phyloP scores from a whole-genome alignment of 2,888 invertebrate species.

The Sinohyriopsis cumingii region DNA sequence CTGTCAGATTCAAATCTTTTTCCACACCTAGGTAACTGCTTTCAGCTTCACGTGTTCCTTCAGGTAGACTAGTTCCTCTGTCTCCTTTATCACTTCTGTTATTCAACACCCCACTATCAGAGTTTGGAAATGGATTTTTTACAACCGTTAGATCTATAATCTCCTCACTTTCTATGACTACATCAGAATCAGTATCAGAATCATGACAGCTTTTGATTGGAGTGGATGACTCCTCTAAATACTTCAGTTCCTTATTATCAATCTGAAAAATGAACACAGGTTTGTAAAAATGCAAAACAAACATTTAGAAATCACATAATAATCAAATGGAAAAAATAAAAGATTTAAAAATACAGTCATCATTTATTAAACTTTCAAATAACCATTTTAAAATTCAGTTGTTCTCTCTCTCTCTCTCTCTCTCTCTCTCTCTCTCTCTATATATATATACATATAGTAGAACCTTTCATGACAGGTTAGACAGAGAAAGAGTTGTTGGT shows the following conservation, averaged over 20 bases:
- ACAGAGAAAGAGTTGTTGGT: too few species aligned
- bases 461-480: too few species aligned
- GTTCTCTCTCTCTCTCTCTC: too few species aligned
- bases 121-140: neutral
- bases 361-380: too few species aligned
- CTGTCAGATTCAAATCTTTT: slow-evolving; percentile 1
- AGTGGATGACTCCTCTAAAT: slow-evolving; percentile 26
- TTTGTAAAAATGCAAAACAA: neutral
- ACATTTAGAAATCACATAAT: neutral
- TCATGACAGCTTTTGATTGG: slow-evolving; percentile 10
- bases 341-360: too few species aligned
- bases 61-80: neutral
- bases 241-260: slow-evolving; percentile 43
- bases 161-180: slow-evolving; percentile 52
- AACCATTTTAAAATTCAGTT: too few species aligned
- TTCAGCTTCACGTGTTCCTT: neutral
- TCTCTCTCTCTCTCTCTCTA: too few species aligned
- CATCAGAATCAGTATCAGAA: slow-evolving; percentile 47
- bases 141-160: slow-evolving; percentile 19
- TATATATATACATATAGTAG: too few species aligned
- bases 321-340: too few species aligned
- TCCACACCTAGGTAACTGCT: neutral
- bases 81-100: too few species aligned
- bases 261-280: slow-evolving; percentile 32
- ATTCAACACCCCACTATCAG: too few species aligned